A percentile compares a stretch with the other conserved stretches of the same genome.
Evolutionary conservation across 30 jellyfish, hydroid and myxozoan genomes (phyloP).

Genomic region (Chironex yamaguchii): DNA sequence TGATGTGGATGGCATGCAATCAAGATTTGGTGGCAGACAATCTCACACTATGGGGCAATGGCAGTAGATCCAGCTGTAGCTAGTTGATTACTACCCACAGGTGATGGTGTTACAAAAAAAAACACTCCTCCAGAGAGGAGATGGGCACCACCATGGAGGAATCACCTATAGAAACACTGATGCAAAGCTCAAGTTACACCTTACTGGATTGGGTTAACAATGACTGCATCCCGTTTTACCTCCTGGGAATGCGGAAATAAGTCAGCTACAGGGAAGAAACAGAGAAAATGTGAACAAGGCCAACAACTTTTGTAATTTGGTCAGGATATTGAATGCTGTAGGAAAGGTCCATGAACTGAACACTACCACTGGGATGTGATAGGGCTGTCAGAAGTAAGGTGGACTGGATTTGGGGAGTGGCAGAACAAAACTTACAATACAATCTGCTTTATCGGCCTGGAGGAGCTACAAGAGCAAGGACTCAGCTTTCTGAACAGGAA

Average conservation of each 20-base stretch:
- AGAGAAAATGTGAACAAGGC: background rate
- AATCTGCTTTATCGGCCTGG: conserved; percentile 13
- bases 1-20: too few relatives aligned
- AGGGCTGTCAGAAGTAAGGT: conserved; percentile 13
- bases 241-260: background rate
- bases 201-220: background rate
- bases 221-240: background rate
- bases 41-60: too few relatives aligned
- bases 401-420: conserved; percentile 11
- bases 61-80: too few relatives aligned
- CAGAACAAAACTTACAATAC: background rate
- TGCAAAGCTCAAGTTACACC: too few relatives aligned
- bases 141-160: too few relatives aligned
- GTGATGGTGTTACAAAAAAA: too few relatives aligned
- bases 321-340: background rate
- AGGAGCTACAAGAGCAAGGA: conserved; percentile 11
- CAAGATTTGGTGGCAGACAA: too few relatives aligned
- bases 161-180: too few relatives aligned
- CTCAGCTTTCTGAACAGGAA: conserved; percentile 25
- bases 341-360: conserved; percentile 2
- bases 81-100: too few relatives aligned
- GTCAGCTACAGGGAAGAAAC: background rate
- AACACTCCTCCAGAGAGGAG: too few relatives aligned
- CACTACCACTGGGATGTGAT: background rate
- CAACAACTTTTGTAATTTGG: background rate